Base-by-base conservation (phyloP, 2,888 invertebrate species). In the Encarsia formosa region DNA sequence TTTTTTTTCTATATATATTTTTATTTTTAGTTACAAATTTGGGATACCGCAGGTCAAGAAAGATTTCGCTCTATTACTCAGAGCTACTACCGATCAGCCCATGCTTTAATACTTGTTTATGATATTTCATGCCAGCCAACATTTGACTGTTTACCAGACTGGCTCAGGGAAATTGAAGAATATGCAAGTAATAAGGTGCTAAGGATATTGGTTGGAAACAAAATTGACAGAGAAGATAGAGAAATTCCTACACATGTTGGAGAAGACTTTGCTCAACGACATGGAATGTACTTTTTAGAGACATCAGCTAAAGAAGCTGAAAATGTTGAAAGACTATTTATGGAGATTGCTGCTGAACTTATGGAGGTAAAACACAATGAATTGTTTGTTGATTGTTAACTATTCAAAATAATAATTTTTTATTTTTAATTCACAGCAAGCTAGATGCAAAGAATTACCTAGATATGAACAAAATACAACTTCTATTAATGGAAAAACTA, bases 21-120 rank as follows among this genome's bases (percentile, higher is more conserved):
- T n/a, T n/a, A n/a, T 29, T 75, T 78, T 57, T 68, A 95, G 93
- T 80, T 98, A 53, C 97, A 98, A 85, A 97, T 98, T 71, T 98
- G 98, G 97, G 97, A 97, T 71, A 97, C 97, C 11, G 97, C 97
- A 2, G 97, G 97, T 0, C 97, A 97, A 75, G 97, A 97, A 74
- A 78, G 91, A 62, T 98, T 98, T 75, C 84, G 98, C 50, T 95
- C 96, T 4, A 98, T 98, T 62, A 98, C 97, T 2, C 97, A 98
- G 75, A 95, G 94, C 74, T 97, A 97, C 77, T 97, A 97, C 74
- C 81, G 96, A 64, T 95, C 95, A 56, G 98, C 97, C 1, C 96
- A 98, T 76, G 97, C 97, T 11, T 82, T 98, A 46, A 97, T 98
- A 63, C 79, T 98, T 65, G 94, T 95, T 47, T 98, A 97, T 71